Evolutionary conservation across 2,113 vertebrate genomes (phyloP), one percentile per base, ranked within the genome.

Genomic region (Rostratula benghalensis): DNA sequence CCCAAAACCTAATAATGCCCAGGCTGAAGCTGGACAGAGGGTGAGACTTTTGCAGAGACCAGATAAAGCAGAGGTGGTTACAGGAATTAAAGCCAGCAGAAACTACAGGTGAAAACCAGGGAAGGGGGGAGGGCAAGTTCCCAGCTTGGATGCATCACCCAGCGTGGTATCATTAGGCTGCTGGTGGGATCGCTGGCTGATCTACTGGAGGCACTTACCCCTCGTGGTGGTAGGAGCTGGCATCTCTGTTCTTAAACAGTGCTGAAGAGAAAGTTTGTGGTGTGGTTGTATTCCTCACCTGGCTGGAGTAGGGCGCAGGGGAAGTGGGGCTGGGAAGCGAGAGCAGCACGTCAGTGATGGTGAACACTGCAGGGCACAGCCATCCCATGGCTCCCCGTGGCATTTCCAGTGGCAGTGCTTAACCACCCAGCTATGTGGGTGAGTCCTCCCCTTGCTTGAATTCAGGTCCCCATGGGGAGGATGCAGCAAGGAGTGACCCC

Each of bases 231-330:
- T 13, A 41, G 75, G 18, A 57, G 13, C 25, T 17, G 9, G 35
- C 67, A 48, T 70, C 31, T 20, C 19, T 9, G 43, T 13, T 25
- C 69, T 54, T 98, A 98, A 23, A 97, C 61, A 0, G 96, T 83
- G 37, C 41, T 98, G 94, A 99, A 99, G 56, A 95, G 97, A 39
- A 98, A 98, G 95, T 97, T 98, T 0, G 99, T 99, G 73, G 98
- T 98, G 33, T 99, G 98, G 43, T 95, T 92, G 78, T 99, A 99
- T 20, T 98, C 97, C 59, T 99, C 98, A 6, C 97, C 98, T 1
- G 99, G 98, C 54, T 30, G 96, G 67, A 99, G 98, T 30, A 99
- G 95, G 54, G 92, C 87, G 7, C 94, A 91, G n/a, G 99, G 99
- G 94, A 99, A 99, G 41, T 98, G 96, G 46, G 97, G 87, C 99